A percentile compares a stretch with the other conserved stretches of the same genome.
These are phyloP conservation scores for Loripinus fragilis DNA, from an alignment of 2,888 invertebrate genomes.

Conservation along the genomic window DNA sequence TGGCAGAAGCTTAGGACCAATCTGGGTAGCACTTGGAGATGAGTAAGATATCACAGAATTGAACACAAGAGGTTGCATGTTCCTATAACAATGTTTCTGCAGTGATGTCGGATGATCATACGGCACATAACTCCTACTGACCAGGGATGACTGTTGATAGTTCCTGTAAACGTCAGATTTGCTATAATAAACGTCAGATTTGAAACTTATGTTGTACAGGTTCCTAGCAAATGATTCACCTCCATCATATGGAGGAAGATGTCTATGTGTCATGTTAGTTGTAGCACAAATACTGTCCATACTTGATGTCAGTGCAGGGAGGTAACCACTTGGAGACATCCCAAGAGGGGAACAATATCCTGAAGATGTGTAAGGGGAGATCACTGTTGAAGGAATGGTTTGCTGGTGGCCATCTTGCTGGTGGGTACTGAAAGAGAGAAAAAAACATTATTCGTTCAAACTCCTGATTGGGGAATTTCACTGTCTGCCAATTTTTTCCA, in stretches of 20 bases:
- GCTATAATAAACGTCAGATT: neutral
- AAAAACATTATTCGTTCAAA: too few species aligned
- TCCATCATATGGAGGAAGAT: neutral
- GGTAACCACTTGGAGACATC: neutral
- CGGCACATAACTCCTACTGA: neutral
- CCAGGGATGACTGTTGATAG: neutral
- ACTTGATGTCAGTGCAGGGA: neutral
- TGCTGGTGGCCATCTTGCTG: conserved; percentile 13
- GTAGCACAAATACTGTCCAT: neutral
- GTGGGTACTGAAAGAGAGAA: neutral
- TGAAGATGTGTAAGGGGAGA: neutral
- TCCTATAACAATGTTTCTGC: conserved; percentile 7
- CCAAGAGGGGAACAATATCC: neutral
- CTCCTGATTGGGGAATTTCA: too few species aligned
- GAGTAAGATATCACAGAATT: conserved; percentile 10
- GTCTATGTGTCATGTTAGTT: neutral
- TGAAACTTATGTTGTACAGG: neutral
- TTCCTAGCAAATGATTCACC: neutral
- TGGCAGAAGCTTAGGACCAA: neutral
- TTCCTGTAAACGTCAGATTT: neutral
- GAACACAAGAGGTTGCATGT: neutral
- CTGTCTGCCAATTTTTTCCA: too few species aligned
- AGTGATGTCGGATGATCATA: neutral
- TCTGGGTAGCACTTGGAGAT: conserved; percentile 17
- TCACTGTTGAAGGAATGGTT: neutral